Evolutionary conservation across 2,113 vertebrate genomes (phyloP).

Genomic region (Chinchilla lanigera): DNA sequence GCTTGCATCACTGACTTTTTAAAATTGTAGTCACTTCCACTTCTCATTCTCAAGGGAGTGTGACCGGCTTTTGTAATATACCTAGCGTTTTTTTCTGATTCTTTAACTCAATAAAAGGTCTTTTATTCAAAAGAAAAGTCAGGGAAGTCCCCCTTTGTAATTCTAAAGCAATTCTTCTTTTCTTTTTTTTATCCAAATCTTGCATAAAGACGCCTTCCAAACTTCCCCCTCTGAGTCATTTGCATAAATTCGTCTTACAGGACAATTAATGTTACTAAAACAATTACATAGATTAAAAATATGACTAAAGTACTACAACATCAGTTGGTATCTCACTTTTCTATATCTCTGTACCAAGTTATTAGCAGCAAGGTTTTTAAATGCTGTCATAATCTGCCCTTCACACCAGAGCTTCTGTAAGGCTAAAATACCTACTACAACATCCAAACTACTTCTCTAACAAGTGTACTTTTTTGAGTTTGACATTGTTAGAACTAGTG

Average conservation of each 20-base stretch:
- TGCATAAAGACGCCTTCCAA: neutral
- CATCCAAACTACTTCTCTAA: neutral
- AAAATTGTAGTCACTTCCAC: neutral
- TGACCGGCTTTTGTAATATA: neutral
- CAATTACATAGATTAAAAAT: neutral
- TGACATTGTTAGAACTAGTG: neutral
- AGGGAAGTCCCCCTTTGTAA: neutral
- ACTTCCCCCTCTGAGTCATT: neutral
- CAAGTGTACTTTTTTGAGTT: neutral
- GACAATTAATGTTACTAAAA: neutral
- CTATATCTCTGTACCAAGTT: neutral
- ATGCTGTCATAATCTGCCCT: neutral
- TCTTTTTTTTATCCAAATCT: neutral
- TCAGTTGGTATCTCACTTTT: neutral
- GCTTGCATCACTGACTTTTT: neutral
- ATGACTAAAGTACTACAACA: neutral
- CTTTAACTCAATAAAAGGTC: neutral
- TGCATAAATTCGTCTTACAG: constrained; percentile 9
- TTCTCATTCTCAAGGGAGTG: neutral
- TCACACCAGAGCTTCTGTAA: neutral
- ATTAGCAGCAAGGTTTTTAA: neutral
- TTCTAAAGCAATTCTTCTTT: neutral
- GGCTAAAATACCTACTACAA: neutral
- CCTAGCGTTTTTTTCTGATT: neutral
- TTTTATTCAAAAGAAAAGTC: constrained; percentile 38